Conservation (phyloP, 2,888 invertebrate species). For the Esperia sulphurella region DNA sequence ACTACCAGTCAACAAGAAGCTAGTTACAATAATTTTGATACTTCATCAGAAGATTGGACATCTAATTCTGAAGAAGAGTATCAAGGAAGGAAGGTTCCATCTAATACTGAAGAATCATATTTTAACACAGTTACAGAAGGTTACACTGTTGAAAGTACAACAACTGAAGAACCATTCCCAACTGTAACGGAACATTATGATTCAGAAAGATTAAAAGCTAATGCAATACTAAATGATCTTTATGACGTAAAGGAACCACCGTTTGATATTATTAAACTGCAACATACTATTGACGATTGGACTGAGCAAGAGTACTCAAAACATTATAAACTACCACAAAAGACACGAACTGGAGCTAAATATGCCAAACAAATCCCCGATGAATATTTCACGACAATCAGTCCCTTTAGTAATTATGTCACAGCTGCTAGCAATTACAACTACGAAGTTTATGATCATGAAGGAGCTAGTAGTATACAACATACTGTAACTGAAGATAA, state of each 20-base stretch:
- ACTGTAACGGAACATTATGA: conserved; percentile 68
- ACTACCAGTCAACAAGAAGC: conserved; percentile 71
- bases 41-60: conserved; percentile 62
- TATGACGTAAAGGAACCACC: conserved; percentile 75
- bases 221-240: conserved; percentile 49
- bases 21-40: conserved; percentile 41
- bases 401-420: conserved; percentile 53
- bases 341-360: conserved; percentile 75
- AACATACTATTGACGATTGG: conserved; percentile 92
- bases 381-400: conserved; percentile 84
- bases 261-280: conserved; percentile 86
- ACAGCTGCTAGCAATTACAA: conserved; percentile 51
- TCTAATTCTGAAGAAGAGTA: conserved; percentile 49
- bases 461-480: conserved; percentile 67
- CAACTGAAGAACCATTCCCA: conserved; percentile 41
- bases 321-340: conserved; percentile 64
- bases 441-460: conserved; percentile 67
- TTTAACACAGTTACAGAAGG: conserved; percentile 37
- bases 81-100: conserved; percentile 72
- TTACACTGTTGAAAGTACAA: conserved; percentile 38
- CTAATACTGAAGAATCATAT: conserved; percentile 40
- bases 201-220: conserved; percentile 66
- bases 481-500: conserved; percentile 55
- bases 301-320: conserved; percentile 86
- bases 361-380: conserved; percentile 88